These are phyloP conservation scores for Poecilia velifera DNA, from an alignment of 2,797 vertebrate genomes.

Conservation along the genomic window DNA sequence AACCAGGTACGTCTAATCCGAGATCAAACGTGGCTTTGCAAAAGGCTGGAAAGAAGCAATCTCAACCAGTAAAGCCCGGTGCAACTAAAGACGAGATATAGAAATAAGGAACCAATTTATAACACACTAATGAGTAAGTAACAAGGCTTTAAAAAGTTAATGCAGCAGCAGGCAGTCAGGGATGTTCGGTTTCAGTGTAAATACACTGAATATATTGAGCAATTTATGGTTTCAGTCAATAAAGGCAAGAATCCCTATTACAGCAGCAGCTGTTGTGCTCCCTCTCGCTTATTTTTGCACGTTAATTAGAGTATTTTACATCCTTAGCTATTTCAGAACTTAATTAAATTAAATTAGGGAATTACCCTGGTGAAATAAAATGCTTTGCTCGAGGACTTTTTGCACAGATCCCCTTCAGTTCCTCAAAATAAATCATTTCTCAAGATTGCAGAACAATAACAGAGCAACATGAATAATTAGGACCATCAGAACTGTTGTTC, in stretches of 20 bases:
- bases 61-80: background rate
- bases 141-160: slow-evolving; percentile 50
- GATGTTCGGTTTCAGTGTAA: slow-evolving; percentile 48
- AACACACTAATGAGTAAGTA: slow-evolving; percentile 49
- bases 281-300: slow-evolving; percentile 34
- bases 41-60: slow-evolving; percentile 31
- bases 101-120: slow-evolving; percentile 29
- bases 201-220: slow-evolving; percentile 33
- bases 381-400: background rate
- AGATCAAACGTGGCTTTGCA: slow-evolving; percentile 28
- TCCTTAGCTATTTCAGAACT: background rate
- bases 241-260: slow-evolving; percentile 55
- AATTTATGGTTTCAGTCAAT: slow-evolving; percentile 54
- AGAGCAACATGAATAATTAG: background rate
- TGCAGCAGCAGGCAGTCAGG: slow-evolving; percentile 44
- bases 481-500: background rate
- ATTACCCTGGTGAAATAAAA: slow-evolving; percentile 2
- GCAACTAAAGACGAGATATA: slow-evolving; percentile 30
- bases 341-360: background rate
- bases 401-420: background rate
- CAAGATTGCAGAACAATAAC: background rate
- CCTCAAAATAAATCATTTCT: background rate
- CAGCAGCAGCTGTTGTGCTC: slow-evolving; percentile 40
- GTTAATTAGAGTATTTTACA: background rate
- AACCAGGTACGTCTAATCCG: slow-evolving; percentile 34